Evolutionary conservation across 2,113 vertebrate species (phyloP), one percentile per base, ranked within the genome.

Genomic region (Strix aluco): DNA sequence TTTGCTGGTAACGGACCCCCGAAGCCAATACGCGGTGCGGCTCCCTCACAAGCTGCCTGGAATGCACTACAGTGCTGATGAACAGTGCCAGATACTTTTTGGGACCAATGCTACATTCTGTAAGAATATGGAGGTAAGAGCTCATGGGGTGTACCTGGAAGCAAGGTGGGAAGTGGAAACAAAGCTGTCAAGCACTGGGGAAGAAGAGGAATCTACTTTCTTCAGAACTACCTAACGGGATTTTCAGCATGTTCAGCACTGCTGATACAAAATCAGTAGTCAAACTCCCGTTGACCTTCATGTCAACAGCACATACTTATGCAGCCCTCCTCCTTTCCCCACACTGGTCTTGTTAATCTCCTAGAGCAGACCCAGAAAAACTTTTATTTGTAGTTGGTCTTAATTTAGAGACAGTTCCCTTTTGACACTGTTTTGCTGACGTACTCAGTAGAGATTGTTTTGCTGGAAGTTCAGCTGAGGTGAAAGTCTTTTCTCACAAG

Each of bases 41-140:
- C 99, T 99, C 42, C 99, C 99, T 5, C 98, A 99, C 96, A 99
- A 99, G 92, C 98, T 99, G 79, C 99, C 99, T 0, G 99, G 99
- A 46, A 99, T 99, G 99, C 99, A 99, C 97, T 99, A 99, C 97
- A 99, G 99, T 4, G 99, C 99, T 6, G 98, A 99, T 3, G 99
- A 99, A 58, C 99, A 99, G 97, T 99, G 99, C 97, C 99, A 99
- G 98, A 99, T 99, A 89, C 98, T 99, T 23, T 99, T 99, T 59
- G 99, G 99, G 91, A 99, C 98, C 97, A 99, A 99, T 13, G 99
- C 99, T 84, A 99, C 99, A 2, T 99, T 99, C 98, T 99, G 99
- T 97, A 99, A 98, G 89, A 98, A 99, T 69, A 99, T 99, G 99
- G 99, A 99, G 99, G 99, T 99, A 97, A 97, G 97, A 78, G 19